These are phyloP conservation scores for Ypsolopha scabrella DNA, from an alignment of 2,888 invertebrate genomes.

Conservation along the genomic window DNA sequence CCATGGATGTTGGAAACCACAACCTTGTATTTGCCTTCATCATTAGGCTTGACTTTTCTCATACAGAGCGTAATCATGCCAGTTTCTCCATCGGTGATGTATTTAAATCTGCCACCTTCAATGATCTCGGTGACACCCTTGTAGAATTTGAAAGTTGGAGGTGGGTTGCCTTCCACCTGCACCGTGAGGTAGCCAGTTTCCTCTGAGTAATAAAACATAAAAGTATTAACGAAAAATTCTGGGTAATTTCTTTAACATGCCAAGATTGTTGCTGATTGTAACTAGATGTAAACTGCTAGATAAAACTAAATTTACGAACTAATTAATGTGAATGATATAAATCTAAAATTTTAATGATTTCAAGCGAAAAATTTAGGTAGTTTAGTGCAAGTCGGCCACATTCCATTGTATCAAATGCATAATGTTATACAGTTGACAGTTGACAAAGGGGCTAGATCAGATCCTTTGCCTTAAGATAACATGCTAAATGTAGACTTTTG, in stretches of 20 bases:
- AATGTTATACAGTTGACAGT: too few relatives aligned
- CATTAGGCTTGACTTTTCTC: constrained; percentile 95
- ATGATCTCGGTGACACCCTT: constrained; percentile 94
- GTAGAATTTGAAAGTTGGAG: constrained; percentile 95
- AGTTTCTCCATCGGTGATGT: constrained; percentile 93
- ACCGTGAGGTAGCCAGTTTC: constrained; percentile 94
- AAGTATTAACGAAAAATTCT: neutral
- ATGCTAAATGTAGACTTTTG: too few relatives aligned
- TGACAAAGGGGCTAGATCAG: too few relatives aligned
- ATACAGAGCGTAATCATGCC: constrained; percentile 95
- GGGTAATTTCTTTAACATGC: neutral
- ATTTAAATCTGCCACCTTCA: constrained; percentile 95
- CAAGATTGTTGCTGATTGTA: too few relatives aligned
- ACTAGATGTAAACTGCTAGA: too few relatives aligned
- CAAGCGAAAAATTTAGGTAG: too few relatives aligned
- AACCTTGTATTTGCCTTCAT: constrained; percentile 96
- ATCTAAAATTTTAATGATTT: too few relatives aligned
- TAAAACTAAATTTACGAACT: too few relatives aligned
- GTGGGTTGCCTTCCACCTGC: constrained; percentile 93
- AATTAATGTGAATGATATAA: too few relatives aligned
- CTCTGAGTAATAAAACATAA: constrained; percentile 65
- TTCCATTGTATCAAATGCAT: too few relatives aligned
- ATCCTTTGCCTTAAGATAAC: too few relatives aligned
- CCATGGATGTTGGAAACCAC: constrained; percentile 94
- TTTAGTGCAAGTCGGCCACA: too few relatives aligned